phyloP scores from a whole-genome alignment of 2,888 invertebrate species.

The Cryptocephalus primarius region DNA sequence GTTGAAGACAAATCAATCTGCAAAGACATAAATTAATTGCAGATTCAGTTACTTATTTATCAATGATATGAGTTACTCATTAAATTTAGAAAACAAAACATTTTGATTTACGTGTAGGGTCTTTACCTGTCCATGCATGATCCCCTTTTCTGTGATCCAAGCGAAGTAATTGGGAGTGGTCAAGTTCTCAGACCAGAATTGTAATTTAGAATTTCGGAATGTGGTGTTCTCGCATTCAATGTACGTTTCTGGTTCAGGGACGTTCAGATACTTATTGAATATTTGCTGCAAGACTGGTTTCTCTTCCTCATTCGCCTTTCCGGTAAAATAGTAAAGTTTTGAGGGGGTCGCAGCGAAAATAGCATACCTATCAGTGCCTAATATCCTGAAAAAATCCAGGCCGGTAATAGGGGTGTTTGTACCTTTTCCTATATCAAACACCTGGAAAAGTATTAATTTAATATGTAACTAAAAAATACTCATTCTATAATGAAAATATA shows the following conservation, averaged over 20 bases:
- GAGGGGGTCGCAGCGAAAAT: conserved; percentile 77
- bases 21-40: conserved; percentile 19
- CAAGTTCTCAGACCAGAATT: conserved; percentile 61
- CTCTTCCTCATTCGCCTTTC: conserved; percentile 63
- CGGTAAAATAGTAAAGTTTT: conserved; percentile 80
- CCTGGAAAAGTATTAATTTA: conserved; percentile 41
- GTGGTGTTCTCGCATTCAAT: conserved; percentile 55
- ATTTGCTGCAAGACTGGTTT: conserved; percentile 70
- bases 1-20: conserved; percentile 43
- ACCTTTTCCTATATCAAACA: conserved; percentile 79
- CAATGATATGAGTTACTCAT: too few relatives aligned
- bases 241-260: conserved; percentile 55
- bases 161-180: conserved; percentile 69
- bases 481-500: not conserved
- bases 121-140: conserved; percentile 65
- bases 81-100: too few relatives aligned
- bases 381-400: conserved; percentile 68
- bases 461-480: conserved; percentile 1
- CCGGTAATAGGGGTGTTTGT: conserved; percentile 75
- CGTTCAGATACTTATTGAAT: conserved; percentile 64
- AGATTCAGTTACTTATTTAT: too few relatives aligned
- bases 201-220: conserved; percentile 64
- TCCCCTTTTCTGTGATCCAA: conserved; percentile 78
- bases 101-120: not conserved
- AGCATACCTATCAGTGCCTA: conserved; percentile 61